Conservation (phyloP, 2,113 vertebrate species). For the Eclectus roratus region DNA sequence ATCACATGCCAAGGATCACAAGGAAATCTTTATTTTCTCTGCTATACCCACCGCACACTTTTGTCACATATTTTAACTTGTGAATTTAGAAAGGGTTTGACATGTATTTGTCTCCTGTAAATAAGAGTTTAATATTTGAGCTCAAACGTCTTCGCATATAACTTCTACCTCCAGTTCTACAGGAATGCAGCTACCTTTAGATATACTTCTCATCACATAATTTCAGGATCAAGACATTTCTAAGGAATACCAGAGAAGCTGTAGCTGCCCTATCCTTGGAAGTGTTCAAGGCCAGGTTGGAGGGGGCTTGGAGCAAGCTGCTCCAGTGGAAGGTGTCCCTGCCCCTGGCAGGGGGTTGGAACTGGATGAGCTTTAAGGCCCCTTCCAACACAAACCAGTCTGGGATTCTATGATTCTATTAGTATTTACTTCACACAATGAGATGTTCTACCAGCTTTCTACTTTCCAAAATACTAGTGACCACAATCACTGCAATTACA, state of each 20-base stretch:
- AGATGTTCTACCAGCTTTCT: not conserved
- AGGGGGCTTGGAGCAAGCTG: not conserved
- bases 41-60: not conserved
- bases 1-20: not conserved
- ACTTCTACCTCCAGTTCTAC: not conserved
- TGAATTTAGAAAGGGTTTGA: not conserved
- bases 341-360: not conserved
- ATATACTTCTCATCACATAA: not conserved
- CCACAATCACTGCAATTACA: not conserved
- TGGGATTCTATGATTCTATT: not conserved
- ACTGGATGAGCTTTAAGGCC: not conserved
- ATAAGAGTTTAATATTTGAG: not conserved
- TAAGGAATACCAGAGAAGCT: not conserved
- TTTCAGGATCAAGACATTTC: not conserved
- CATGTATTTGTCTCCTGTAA: not conserved
- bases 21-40: not conserved
- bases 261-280: not conserved
- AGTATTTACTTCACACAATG: not conserved
- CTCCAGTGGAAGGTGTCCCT: not conserved
- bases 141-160: not conserved
- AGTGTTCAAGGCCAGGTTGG: not conserved
- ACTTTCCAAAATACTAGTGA: not conserved
- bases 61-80: not conserved
- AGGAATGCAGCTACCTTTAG: not conserved
- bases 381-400: not conserved